Conservation (phyloP, 1,140 invertebrate genomes). For the Drosophila simulans region DNA sequence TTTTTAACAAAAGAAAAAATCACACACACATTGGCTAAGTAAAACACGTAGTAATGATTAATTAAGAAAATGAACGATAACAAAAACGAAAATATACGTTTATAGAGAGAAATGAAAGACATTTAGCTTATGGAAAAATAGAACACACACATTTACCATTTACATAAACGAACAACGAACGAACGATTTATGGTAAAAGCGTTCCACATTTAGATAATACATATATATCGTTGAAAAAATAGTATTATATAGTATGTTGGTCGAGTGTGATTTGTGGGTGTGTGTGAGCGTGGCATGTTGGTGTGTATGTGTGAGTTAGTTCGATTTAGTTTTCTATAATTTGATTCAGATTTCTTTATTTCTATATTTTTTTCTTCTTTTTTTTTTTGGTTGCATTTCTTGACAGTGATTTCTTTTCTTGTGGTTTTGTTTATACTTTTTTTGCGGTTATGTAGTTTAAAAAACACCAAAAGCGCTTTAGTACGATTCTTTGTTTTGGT, state of each 20-base stretch:
- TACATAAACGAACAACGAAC: constrained; percentile 84
- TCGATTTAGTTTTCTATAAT: constrained; percentile 51
- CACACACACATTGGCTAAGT: constrained; percentile 1
- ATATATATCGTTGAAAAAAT: constrained; percentile 76
- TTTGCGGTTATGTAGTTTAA: constrained; percentile 59
- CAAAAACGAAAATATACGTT: constrained; percentile 5
- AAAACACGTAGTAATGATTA: constrained; percentile 2
- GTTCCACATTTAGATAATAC: constrained; percentile 84
- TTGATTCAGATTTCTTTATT: constrained; percentile 16
- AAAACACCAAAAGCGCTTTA: constrained; percentile 81
- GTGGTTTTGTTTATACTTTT: constrained; percentile 35
- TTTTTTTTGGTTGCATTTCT: constrained; percentile 34
- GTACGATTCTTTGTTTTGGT: constrained; percentile 62
- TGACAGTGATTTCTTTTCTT: constrained; percentile 34
- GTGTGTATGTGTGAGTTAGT: constrained; percentile 37
- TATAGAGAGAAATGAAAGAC: constrained; percentile 51
- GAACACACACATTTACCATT: constrained; percentile 82
- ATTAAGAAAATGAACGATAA: constrained; percentile 1
- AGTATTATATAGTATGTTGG: constrained; percentile 45
- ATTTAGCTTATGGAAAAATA: constrained; percentile 77
- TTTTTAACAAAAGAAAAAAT: not conserved
- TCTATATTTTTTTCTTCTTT: constrained; percentile 21
- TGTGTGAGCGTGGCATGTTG: constrained; percentile 31
- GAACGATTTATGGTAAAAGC: constrained; percentile 84
- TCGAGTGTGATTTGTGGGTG: constrained; percentile 25